These are phyloP conservation scores for Lipotes vexillifer DNA, from an alignment of 2,113 vertebrate species.

Conservation along the genomic window DNA sequence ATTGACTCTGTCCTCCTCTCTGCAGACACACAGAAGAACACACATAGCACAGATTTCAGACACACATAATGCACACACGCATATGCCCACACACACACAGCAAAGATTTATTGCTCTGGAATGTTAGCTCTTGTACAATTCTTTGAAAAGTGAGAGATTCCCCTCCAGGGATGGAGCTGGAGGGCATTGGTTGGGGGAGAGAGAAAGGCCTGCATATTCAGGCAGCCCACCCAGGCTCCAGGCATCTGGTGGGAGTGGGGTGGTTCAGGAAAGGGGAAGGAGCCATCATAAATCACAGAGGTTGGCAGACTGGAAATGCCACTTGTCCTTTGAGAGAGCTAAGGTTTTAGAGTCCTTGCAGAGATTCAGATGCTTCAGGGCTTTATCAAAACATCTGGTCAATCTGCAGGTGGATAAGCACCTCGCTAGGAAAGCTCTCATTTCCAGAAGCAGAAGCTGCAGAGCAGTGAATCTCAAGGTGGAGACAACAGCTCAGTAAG, in stretches of 20 bases:
- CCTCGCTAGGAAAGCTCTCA: background rate
- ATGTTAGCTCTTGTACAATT: background rate
- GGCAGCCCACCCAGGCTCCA: background rate
- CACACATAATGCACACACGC: background rate
- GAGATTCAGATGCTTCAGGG: background rate
- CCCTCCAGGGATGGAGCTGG: background rate
- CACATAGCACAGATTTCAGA: background rate
- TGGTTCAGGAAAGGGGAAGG: background rate
- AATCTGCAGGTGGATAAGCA: background rate
- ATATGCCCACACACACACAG: background rate
- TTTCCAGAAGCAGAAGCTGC: background rate
- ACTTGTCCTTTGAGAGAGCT: background rate
- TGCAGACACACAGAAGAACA: background rate
- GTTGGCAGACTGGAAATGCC: background rate
- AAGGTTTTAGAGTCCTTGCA: background rate
- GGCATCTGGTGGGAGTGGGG: background rate
- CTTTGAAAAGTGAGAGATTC: constrained; percentile 9
- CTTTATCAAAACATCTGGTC: background rate
- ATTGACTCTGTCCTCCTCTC: background rate
- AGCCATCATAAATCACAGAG: background rate
- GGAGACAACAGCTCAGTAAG: background rate
- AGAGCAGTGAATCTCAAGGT: background rate
- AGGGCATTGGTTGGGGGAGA: background rate
- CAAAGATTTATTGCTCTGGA: background rate
- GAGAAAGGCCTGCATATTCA: background rate